Conservation (phyloP, 2,113 vertebrate genomes). For the Megaleporinus macrocephalus region DNA sequence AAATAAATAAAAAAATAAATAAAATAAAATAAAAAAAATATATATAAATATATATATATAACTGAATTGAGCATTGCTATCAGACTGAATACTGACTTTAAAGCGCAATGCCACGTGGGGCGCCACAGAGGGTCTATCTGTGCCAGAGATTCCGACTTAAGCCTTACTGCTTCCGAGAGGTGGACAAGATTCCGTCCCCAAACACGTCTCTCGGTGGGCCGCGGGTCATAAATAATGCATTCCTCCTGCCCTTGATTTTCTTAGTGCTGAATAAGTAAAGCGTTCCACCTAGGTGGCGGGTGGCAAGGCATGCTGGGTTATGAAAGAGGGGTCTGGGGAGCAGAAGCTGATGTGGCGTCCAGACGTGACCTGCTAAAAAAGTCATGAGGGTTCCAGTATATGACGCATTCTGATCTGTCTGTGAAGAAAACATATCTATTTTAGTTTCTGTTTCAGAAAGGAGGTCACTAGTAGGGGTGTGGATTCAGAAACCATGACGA, state of each 20-base stretch:
- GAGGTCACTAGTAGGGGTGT: too few relatives aligned
- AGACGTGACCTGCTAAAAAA: background rate
- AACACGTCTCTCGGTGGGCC: conserved; percentile 63
- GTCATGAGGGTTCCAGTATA: background rate
- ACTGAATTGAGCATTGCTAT: too few relatives aligned
- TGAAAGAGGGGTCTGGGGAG: background rate
- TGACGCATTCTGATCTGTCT: background rate
- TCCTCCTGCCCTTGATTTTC: conserved; percentile 19
- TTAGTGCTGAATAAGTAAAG: conserved; percentile 70
- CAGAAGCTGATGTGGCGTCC: background rate
- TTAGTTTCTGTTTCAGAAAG: too few relatives aligned
- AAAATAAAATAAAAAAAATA: too few relatives aligned
- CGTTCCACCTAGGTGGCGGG: conserved; percentile 35
- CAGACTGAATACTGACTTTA: background rate
- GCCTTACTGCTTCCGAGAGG: conserved; percentile 66
- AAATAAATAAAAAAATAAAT: too few relatives aligned
- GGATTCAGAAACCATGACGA: too few relatives aligned
- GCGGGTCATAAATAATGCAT: conserved; percentile 71
- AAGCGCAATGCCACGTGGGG: background rate
- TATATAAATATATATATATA: too few relatives aligned
- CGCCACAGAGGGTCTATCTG: conserved; percentile 26
- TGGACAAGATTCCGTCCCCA: conserved; percentile 59
- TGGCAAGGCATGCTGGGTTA: conserved; percentile 10
- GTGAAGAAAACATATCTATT: too few relatives aligned
- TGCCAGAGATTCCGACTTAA: conserved; percentile 40